Evolutionary conservation across 2,888 invertebrate genomes (phyloP), one percentile per base, ranked within the genome.

Genomic region (Pheosia tremula): DNA sequence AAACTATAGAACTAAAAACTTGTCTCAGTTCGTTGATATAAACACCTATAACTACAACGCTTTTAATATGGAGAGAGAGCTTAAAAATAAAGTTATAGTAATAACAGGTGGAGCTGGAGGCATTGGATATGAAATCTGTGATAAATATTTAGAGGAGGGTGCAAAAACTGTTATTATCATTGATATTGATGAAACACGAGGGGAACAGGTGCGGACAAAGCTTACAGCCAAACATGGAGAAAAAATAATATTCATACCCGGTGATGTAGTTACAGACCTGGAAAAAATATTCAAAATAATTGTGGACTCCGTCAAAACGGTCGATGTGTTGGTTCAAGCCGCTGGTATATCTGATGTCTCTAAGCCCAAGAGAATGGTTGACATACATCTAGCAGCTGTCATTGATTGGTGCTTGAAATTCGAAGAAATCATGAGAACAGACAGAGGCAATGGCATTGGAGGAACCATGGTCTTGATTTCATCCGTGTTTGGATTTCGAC

Each of bases 381-480:
- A 68, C 8, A 78, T 87, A 39, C 91, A 92, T 53, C 61, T 68
- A 0, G 75, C 70, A 39, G 71, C 74, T n/a, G 38, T 76, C 3
- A 64, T 80, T 5, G 74, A 75, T 49, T 79, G 94, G 59, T 88
- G 88, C 0, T 74, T 91, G 13, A 82, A 94, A 41, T 95, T 91
- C 36, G 84, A 94, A 63, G 85, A 94, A 61, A 87, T 93, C 77
- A 92, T 95, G 93, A 86, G 94, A 37, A 87, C 81, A 58, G 87
- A 93, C 66, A 88, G 81, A 57, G 89, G 92, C 0, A 24, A 24
- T 24, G 94, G 94, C 0, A 77, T 82, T 37, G 95, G 96, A 3
- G 96, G 96, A 0, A 91, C 94, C 0, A 93, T 96, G 56, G 88
- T 96, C n/a, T 96, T 96, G 79, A 86, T 95, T 47, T 91, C 95